phyloP scores from a whole-genome alignment of 2,888 invertebrate genomes.

The Eupithecia centaureata region DNA sequence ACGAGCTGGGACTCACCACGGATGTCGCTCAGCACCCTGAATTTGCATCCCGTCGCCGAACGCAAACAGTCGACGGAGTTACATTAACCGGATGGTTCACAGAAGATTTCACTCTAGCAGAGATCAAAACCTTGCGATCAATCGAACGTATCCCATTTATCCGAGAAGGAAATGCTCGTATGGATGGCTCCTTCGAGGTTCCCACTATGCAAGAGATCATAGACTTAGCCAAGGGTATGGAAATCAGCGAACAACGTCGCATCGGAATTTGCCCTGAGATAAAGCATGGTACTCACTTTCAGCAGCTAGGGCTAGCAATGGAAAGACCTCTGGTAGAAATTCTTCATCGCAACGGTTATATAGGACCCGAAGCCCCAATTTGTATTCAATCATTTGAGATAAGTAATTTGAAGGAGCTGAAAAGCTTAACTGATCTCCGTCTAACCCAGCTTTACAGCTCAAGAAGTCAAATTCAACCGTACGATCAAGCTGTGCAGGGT shows the following conservation, averaged over 20 bases:
- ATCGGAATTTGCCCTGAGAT: conserved; percentile 77
- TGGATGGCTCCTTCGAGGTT: conserved; percentile 65
- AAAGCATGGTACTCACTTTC: conserved; percentile 72
- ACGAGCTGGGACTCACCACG: conserved; percentile 69
- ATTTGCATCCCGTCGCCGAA: conserved; percentile 66
- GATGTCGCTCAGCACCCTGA: conserved; percentile 65
- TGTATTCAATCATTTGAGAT: conserved; percentile 79
- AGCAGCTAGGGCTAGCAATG: conserved; percentile 66
- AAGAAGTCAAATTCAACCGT: conserved; percentile 53
- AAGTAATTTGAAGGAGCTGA: conserved; percentile 69
- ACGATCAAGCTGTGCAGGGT: conserved; percentile 61
- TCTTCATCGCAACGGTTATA: conserved; percentile 69
- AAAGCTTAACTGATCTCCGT: conserved; percentile 64
- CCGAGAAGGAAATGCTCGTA: conserved; percentile 71
- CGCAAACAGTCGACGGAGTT: conserved; percentile 64
- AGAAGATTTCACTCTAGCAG: conserved; percentile 75
- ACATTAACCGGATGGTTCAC: conserved; percentile 71
- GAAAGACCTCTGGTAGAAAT: conserved; percentile 66
- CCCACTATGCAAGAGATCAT: conserved; percentile 77
- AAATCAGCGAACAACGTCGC: conserved; percentile 60
- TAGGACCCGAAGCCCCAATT: conserved; percentile 60
- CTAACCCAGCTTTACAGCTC: conserved; percentile 65
- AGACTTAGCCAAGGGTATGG: conserved; percentile 68
- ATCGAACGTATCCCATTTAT: conserved; percentile 70
- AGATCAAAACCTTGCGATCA: conserved; percentile 70